Evolutionary conservation across 2,797 vertebrate species (phyloP).

Genomic region (Darevskia mixta): DNA sequence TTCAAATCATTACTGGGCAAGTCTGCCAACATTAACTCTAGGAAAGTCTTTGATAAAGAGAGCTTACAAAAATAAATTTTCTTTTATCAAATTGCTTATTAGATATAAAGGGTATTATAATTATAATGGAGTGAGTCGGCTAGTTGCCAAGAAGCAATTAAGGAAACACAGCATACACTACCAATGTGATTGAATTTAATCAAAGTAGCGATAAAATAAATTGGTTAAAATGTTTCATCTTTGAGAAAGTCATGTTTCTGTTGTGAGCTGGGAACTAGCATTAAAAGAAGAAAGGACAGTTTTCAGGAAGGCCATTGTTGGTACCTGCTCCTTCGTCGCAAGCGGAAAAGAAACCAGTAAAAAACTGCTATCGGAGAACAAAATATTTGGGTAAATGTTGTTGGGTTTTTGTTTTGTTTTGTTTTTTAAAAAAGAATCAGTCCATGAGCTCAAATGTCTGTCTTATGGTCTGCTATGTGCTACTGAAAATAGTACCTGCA

Average conservation of each 20-base stretch:
- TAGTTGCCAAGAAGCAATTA: constrained; percentile 51
- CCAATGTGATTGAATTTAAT: constrained; percentile 43
- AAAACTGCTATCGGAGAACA: constrained; percentile 13
- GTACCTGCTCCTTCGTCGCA: neutral
- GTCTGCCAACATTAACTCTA: constrained; percentile 17
- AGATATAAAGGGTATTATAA: constrained; percentile 51
- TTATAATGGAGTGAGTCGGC: constrained; percentile 34
- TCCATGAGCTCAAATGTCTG: constrained; percentile 3
- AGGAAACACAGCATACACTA: constrained; percentile 42
- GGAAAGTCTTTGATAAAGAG: constrained; percentile 25
- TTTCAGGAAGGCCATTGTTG: constrained; percentile 41
- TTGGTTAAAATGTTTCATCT: constrained; percentile 38
- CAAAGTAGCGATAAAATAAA: constrained; percentile 31
- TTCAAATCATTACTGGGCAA: constrained; percentile 46
- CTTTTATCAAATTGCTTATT: constrained; percentile 52
- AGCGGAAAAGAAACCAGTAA: neutral
- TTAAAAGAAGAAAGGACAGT: neutral
- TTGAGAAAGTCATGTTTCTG: constrained; percentile 37
- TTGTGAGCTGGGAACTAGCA: neutral
- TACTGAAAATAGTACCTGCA: neutral
- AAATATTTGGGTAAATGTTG: neutral
- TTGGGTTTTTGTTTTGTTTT: neutral
- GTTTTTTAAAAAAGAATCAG: neutral
- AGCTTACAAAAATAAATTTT: constrained; percentile 47
- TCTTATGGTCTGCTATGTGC: neutral